Conservation (phyloP, 2,888 invertebrate genomes). For the Polylopha cassiicola region DNA sequence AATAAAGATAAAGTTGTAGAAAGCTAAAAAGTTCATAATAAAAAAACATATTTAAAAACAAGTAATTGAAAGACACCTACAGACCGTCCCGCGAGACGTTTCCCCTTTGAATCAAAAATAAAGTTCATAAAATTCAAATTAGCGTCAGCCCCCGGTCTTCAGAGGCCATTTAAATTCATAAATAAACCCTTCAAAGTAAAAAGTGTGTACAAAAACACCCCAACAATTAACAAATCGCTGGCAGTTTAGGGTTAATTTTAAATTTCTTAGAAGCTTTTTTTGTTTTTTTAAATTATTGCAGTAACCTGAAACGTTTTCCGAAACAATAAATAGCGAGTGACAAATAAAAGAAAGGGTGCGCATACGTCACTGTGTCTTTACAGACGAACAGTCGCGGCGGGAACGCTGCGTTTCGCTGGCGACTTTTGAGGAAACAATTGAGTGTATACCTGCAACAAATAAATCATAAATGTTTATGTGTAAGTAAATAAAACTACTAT, state of each 20-base stretch:
- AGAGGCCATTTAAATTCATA: constrained; percentile 70
- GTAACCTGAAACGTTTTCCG: constrained; percentile 54
- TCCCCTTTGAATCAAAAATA: constrained; percentile 60
- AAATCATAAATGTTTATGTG: no score
- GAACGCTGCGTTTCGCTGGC: constrained; percentile 23
- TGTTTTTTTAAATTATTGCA: constrained; percentile 42
- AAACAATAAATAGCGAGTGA: constrained; percentile 63
- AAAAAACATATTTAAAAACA: constrained; percentile 1
- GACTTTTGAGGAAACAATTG: background rate
- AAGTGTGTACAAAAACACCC: constrained; percentile 52
- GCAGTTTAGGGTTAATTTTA: constrained; percentile 69
- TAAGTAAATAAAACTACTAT: no score
- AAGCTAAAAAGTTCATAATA: background rate
- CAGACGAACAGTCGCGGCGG: constrained; percentile 16
- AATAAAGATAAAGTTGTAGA: no score
- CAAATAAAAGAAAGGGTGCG: constrained; percentile 38
- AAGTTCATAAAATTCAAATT: constrained; percentile 73
- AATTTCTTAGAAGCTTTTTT: constrained; percentile 47
- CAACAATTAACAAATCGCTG: constrained; percentile 73
- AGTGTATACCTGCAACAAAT: no score
- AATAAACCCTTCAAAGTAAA: constrained; percentile 58
- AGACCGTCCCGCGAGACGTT: constrained; percentile 42
- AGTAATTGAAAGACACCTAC: constrained; percentile 16
- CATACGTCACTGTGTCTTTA: constrained; percentile 23
- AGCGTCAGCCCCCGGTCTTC: constrained; percentile 63